Conservation (phyloP, 2,888 invertebrate genomes). For the Tiliacea aurago region DNA sequence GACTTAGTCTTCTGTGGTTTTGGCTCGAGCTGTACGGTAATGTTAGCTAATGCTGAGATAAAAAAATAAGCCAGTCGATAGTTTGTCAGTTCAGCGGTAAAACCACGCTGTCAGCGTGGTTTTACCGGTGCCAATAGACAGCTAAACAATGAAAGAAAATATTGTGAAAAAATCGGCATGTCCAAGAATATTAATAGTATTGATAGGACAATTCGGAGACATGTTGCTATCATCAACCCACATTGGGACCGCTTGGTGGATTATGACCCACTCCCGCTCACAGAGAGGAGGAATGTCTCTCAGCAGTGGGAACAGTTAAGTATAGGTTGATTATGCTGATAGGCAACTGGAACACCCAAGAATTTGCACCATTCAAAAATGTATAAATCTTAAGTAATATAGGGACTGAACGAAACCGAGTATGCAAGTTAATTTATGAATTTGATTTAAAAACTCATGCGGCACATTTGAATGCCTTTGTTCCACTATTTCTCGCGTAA, state of each 20-base stretch:
- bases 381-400: not conserved
- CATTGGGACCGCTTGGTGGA: not conserved
- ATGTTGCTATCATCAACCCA: not conserved
- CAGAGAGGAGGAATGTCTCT: not conserved
- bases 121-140: not conserved
- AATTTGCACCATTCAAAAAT: not conserved
- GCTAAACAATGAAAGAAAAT: not conserved
- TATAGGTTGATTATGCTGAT: not conserved
- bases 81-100: not conserved
- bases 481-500: slow-evolving; percentile 44
- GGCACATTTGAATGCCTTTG: slow-evolving; percentile 42
- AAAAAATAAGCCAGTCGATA: not conserved
- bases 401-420: not conserved
- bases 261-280: no score
- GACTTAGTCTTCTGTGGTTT: not conserved
- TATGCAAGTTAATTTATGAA: slow-evolving; percentile 36
- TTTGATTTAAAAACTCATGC: slow-evolving; percentile 45
- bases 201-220: not conserved
- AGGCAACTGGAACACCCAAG: not conserved
- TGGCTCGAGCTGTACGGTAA: not conserved
- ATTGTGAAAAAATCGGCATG: not conserved
- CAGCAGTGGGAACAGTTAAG: not conserved
- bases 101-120: not conserved
- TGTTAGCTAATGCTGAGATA: not conserved
- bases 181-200: no score